Base-by-base conservation (phyloP, 35 echinoderm and acorn worm species). In the Holothuria glaberrima region DNA sequence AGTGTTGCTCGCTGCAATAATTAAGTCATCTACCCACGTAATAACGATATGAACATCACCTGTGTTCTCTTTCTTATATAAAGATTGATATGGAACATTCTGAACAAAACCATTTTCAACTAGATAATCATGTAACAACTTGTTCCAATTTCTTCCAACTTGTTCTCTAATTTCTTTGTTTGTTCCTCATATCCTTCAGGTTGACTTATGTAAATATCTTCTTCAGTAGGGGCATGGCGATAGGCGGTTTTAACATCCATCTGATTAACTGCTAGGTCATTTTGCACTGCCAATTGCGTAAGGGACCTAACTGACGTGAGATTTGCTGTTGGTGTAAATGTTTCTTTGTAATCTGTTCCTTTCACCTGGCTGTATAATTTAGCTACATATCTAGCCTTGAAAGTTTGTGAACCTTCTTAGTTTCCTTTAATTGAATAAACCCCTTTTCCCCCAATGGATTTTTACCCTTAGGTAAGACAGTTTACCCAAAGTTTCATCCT, bases 161-260 rank as follows among this genome's bases (percentile, higher is more conserved):
- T 92, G 91, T 86, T 66, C 18, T 66, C 59, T 38, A 21, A 27
- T 20, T 56, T 28, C 36, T 56, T 82, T 33, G 25, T 58, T 82
- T 50, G 4, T 59, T 30, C 79, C 50, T 59, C 41, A 59, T 71
- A 28, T 72, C n/a, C 68, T 45, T 75, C 68, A 58, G 35, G 62
- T 33, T 44, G 56, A 54, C 83, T 30, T 46, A 84, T 68, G 59
- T 83, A 91, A 27, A 84, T 71, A 34, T 83, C 90, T 36, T 33
- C 12, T 5, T 91, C 90, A 74, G 82, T 91, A n/a, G 75, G 62
- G 29, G 91, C 91, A 52, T 88, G 68, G 7, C 87, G 29, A 88
- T 92, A 92, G 19, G 69, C 83, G 3, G 69, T 92, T 91, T 86
- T 86, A 18, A 87, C 91, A 92, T 92, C 83, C 84, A 87, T 79